phyloP scores from a whole-genome alignment of 2,113 vertebrate species.

The Oreotrochilus melanogaster region DNA sequence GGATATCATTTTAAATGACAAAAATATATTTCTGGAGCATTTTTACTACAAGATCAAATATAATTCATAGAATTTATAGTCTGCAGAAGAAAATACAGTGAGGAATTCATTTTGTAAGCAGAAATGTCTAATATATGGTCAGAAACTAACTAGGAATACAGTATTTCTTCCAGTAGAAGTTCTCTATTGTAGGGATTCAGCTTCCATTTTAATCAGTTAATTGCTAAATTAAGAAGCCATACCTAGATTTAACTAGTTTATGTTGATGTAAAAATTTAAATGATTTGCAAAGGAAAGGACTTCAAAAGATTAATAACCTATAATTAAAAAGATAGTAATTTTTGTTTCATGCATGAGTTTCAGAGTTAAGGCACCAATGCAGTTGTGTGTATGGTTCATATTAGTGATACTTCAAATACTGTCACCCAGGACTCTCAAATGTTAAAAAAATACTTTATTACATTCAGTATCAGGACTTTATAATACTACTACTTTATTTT shows the following conservation, averaged over 20 bases:
- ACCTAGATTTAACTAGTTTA: constrained; percentile 21
- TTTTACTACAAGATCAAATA: background rate
- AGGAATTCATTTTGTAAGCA: constrained; percentile 14
- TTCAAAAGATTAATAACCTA: constrained; percentile 72
- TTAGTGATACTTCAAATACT: constrained; percentile 21
- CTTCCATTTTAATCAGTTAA: constrained; percentile 28
- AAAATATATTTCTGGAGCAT: background rate
- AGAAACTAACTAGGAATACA: constrained; percentile 64
- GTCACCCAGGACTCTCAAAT: background rate
- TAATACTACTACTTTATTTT: background rate
- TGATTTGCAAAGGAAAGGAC: constrained; percentile 69
- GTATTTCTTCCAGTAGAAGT: constrained; percentile 50
- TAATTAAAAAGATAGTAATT: constrained; percentile 57
- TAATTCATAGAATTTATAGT: background rate
- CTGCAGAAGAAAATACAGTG: constrained; percentile 36
- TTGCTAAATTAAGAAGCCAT: constrained; percentile 56
- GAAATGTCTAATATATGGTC: constrained; percentile 42
- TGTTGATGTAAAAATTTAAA: constrained; percentile 74
- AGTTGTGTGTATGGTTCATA: background rate
- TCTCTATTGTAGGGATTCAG: constrained; percentile 36
- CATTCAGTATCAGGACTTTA: background rate
- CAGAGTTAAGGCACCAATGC: background rate
- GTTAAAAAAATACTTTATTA: background rate
- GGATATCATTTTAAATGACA: constrained; percentile 1
- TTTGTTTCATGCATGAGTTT: constrained; percentile 73